Conservation (phyloP, 2,797 vertebrate genomes). For the Danio tinwini region DNA sequence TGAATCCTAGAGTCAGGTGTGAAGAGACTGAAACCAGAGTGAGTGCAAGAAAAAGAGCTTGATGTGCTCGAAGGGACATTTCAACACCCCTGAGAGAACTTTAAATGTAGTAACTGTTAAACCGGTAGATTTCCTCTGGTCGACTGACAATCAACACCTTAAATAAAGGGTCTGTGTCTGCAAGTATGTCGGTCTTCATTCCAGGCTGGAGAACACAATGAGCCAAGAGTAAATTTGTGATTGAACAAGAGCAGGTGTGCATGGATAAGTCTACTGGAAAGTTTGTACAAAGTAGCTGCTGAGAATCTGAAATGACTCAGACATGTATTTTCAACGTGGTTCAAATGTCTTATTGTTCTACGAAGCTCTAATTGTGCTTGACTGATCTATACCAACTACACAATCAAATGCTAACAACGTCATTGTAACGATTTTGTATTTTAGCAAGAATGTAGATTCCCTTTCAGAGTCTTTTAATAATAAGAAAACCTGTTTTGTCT, state of each 20-base stretch:
- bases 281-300: slow-evolving; percentile 3
- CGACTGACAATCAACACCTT: not conserved
- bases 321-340: not conserved
- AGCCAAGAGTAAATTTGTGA: slow-evolving; percentile 14
- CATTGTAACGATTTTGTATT: too few relatives aligned
- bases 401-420: too few relatives aligned
- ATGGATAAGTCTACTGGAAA: not conserved
- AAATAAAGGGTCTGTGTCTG: slow-evolving; percentile 23
- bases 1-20: slow-evolving; percentile 74
- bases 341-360: not conserved
- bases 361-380: not conserved
- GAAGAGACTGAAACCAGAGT: slow-evolving; percentile 71
- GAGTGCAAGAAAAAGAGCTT: slow-evolving; percentile 59
- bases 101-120: not conserved
- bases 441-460: too few relatives aligned
- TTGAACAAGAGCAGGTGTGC: slow-evolving; percentile 19
- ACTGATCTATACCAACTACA: too few relatives aligned
- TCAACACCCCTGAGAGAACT: not conserved
- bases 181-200: slow-evolving; percentile 27
- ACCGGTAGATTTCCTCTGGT: slow-evolving; percentile 6
- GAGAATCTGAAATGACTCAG: slow-evolving; percentile 3
- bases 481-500: too few relatives aligned
- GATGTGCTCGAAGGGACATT: slow-evolving; percentile 18
- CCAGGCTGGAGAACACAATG: not conserved
- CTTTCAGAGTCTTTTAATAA: too few relatives aligned